These are phyloP conservation scores for Drosophila quinaria DNA, from an alignment of 2,888 invertebrate genomes.

Conservation along the genomic window DNA sequence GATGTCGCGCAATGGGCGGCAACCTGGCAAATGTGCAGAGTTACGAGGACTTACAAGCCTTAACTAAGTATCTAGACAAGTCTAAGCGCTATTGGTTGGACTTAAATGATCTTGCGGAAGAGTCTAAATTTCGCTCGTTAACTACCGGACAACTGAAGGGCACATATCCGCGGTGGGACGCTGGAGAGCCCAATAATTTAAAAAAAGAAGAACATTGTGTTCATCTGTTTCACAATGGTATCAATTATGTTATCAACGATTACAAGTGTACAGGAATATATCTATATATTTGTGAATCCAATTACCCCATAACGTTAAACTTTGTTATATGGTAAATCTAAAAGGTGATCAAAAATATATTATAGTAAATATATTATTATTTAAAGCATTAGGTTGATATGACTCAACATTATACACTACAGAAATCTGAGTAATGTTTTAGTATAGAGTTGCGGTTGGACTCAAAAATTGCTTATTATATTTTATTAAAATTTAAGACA, in stretches of 20 bases:
- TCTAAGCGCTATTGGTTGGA: not conserved
- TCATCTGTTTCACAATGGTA: not conserved
- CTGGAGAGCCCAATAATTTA: constrained; percentile 8
- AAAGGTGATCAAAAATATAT: too few relatives aligned
- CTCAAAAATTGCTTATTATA: too few relatives aligned
- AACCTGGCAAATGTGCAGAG: constrained; percentile 15
- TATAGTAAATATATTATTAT: not conserved
- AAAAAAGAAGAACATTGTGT: constrained; percentile 5
- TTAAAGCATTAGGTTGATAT: not conserved
- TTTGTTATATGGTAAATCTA: constrained; percentile 6
- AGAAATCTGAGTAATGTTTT: not conserved
- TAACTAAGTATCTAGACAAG: not conserved
- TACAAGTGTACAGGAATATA: not conserved
- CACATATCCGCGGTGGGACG: not conserved
- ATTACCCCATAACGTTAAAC: not conserved
- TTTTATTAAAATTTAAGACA: not conserved
- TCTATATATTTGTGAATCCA: constrained; percentile 10
- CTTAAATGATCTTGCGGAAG: not conserved
- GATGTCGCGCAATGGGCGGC: constrained; percentile 1
- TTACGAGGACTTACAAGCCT: not conserved
- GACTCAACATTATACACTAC: not conserved
- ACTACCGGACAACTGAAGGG: constrained; percentile 5
- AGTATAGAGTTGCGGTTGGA: not conserved
- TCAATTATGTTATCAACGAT: not conserved
- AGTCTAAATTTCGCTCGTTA: not conserved